phyloP scores from a whole-genome alignment of 2,888 invertebrate genomes.

The Noctua pronuba region DNA sequence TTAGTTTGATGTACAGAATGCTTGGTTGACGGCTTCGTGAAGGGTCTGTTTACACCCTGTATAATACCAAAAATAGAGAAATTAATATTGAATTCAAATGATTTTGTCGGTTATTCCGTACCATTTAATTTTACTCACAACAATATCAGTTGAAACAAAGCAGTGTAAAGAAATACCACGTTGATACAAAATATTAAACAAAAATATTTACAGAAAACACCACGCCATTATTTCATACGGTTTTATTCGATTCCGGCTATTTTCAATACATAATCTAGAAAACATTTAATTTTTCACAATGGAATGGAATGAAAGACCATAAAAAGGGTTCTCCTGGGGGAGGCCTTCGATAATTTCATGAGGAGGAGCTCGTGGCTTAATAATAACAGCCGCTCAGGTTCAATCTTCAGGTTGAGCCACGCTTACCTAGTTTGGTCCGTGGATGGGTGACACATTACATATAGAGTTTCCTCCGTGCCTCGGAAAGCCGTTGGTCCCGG shows the following conservation, averaged over 20 bases:
- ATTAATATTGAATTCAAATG: no score
- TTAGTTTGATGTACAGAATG: no score
- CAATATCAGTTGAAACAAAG: not conserved
- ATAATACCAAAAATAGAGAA: no score
- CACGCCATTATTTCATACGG: not conserved
- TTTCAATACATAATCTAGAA: not conserved
- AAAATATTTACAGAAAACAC: not conserved
- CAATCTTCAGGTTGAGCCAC: no score
- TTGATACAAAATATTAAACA: not conserved
- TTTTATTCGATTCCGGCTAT: not conserved
- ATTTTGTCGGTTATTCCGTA: no score
- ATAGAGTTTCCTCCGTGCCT: no score
- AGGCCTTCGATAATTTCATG: not conserved
- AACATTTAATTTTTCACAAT: constrained; percentile 8
- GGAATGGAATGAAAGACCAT: not conserved
- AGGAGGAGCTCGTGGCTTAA: no score
- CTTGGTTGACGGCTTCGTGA: no score
- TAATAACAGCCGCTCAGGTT: not conserved
- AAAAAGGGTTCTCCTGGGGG: not conserved
- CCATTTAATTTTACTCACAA: not conserved
- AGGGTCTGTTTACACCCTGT: no score
- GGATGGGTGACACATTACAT: not conserved
- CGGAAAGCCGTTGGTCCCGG: no score
- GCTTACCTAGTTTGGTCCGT: not conserved
- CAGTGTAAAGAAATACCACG: not conserved